Evolutionary conservation across 1,140 invertebrate genomes (phyloP).

Genomic region (Zaprionus africanus): DNA sequence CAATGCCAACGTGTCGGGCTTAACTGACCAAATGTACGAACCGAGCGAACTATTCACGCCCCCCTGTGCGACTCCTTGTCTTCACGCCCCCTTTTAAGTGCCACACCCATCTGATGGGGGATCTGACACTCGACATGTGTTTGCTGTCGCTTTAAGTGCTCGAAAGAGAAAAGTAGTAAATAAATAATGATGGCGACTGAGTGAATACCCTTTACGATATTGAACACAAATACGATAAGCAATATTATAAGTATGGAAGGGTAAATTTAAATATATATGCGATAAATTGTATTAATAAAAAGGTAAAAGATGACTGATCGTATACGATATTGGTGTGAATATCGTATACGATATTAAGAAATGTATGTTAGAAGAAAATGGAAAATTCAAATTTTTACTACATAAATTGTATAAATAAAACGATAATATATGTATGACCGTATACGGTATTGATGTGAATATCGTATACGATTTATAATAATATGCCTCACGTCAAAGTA

Average conservation of each 20-base stretch:
- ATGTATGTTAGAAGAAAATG: no score
- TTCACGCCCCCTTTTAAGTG: conserved; percentile 11
- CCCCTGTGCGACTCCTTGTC: not conserved
- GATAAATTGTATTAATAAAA: not conserved
- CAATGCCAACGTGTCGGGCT: conserved; percentile 69
- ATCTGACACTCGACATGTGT: conserved; percentile 42
- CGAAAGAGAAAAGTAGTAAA: conserved; percentile 11
- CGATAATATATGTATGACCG: no score
- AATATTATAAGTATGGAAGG: no score
- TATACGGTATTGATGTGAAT: no score
- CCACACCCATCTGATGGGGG: conserved; percentile 1
- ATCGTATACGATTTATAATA: no score
- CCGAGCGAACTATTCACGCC: not conserved
- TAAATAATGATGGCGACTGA: not conserved
- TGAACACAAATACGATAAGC: not conserved
- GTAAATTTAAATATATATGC: no score
- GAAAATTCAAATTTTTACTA: no score
- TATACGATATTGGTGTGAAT: not conserved
- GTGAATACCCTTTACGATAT: not conserved
- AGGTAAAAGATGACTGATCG: no score
- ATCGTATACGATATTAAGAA: conserved; percentile 1
- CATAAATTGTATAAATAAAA: no score
- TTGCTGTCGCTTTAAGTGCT: conserved; percentile 37
- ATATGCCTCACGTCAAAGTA: no score
- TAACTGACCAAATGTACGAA: conserved; percentile 2